These are phyloP conservation scores for Oxytorus armatus DNA, from an alignment of 2,888 invertebrate species.

Conservation along the genomic window DNA sequence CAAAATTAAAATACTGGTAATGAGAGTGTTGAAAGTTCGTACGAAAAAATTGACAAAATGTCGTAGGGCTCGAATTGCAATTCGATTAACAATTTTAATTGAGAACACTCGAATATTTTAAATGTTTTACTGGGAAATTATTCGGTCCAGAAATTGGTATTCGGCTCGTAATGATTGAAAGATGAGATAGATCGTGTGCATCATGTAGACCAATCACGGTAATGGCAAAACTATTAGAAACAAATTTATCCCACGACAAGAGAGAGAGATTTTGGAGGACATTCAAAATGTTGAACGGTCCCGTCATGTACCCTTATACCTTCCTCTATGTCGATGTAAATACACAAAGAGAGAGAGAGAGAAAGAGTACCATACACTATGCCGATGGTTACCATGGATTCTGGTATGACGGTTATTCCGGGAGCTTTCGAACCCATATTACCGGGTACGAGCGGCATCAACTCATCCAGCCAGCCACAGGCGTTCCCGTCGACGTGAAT, in stretches of 20 bases:
- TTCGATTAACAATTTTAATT: background rate
- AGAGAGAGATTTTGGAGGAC: slow-evolving; percentile 61
- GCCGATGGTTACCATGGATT: slow-evolving; percentile 69
- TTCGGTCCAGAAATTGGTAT: slow-evolving; percentile 1
- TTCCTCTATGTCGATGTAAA: slow-evolving; percentile 18
- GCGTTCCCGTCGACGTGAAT: slow-evolving; percentile 72
- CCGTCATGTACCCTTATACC: slow-evolving; percentile 43
- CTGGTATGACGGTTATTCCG: slow-evolving; percentile 47
- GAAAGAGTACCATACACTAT: slow-evolving; percentile 33
- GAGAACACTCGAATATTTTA: background rate
- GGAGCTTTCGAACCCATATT: slow-evolving; percentile 44
- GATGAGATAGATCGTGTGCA: slow-evolving; percentile 1
- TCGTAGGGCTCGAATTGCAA: too few relatives aligned
- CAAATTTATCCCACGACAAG: slow-evolving; percentile 45
- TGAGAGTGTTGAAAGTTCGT: background rate
- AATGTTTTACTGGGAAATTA: background rate
- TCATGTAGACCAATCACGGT: slow-evolving; percentile 1
- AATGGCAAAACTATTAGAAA: slow-evolving; percentile 65
- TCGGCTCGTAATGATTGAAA: slow-evolving; percentile 12
- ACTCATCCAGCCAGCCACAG: slow-evolving; percentile 63
- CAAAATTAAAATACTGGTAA: background rate
- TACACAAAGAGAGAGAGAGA: slow-evolving; percentile 28
- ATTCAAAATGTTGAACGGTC: slow-evolving; percentile 70
- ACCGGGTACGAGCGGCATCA: slow-evolving; percentile 26
- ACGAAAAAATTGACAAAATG: too few relatives aligned